A percentile compares a stretch with the other conserved stretches of the same genome.
phyloP scores from a whole-genome alignment of 2,888 invertebrate species.

The Eupithecia dodoneata region DNA sequence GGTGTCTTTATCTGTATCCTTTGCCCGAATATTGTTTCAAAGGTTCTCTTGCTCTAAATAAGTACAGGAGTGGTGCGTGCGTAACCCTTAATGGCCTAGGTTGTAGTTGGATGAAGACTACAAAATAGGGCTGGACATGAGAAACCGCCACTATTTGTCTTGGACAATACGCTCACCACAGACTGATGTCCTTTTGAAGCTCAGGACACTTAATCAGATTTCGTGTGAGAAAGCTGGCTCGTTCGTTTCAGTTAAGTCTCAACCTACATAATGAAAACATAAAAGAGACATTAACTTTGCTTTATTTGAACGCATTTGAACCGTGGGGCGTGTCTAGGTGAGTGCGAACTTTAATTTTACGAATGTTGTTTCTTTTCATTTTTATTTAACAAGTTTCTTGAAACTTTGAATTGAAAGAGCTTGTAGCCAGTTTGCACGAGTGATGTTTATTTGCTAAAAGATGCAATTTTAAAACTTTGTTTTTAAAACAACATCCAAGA shows the following conservation, averaged over 20 bases:
- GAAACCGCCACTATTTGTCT: slow-evolving; percentile 47
- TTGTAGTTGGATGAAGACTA: slow-evolving; percentile 26
- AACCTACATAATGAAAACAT: slow-evolving; percentile 41
- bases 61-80: background rate
- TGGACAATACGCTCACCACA: slow-evolving; percentile 46
- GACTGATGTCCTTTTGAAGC: slow-evolving; percentile 47
- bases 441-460: slow-evolving; percentile 18
- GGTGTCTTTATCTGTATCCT: background rate
- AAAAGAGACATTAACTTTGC: slow-evolving; percentile 39
- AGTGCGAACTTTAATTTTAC: slow-evolving; percentile 11
- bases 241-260: slow-evolving; percentile 45
- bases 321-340: background rate
- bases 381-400: slow-evolving; percentile 12
- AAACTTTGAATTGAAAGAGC: slow-evolving; percentile 21
- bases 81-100: background rate
- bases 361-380: slow-evolving; percentile 19
- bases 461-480: slow-evolving; percentile 3
- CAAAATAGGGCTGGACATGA: slow-evolving; percentile 43
- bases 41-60: background rate
- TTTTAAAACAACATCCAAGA: background rate
- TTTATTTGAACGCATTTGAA: slow-evolving; percentile 29
- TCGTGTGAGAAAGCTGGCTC: slow-evolving; percentile 45
- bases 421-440: slow-evolving; percentile 7
- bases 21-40: background rate
- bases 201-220: slow-evolving; percentile 49